Conservation (phyloP, 1,140 invertebrate genomes). For the Cotesia chilonis region DNA sequence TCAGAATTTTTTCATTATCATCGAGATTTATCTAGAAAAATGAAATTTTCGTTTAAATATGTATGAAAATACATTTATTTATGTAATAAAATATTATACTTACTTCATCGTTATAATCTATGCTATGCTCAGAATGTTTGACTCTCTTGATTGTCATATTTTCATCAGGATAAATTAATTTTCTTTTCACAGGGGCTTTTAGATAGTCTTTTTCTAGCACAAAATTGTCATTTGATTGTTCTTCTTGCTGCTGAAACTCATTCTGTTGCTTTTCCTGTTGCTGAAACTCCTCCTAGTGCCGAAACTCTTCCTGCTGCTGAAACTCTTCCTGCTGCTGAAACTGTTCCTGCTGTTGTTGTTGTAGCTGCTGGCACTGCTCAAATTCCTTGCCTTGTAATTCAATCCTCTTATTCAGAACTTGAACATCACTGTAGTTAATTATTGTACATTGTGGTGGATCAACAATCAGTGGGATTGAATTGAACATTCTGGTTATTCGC, state of each 20-base stretch:
- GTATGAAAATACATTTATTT: no score
- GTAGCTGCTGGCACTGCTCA: no score
- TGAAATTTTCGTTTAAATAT: background rate
- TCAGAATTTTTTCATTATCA: background rate
- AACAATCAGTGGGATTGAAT: constrained; percentile 1
- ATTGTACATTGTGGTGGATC: background rate
- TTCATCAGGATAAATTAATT: constrained; percentile 5
- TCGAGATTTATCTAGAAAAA: constrained; percentile 5
- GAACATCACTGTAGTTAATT: background rate
- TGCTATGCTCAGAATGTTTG: background rate
- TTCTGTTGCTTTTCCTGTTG: background rate
- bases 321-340: background rate
- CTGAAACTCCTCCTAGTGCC: background rate
- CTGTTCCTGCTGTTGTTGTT: background rate
- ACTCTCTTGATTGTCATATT: background rate
- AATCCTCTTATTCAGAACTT: background rate
- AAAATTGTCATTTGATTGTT: background rate
- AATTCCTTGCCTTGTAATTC: no score
- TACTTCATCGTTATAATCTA: constrained; percentile 7
- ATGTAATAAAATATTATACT: background rate
- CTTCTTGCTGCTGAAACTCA: background rate
- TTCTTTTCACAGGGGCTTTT: background rate
- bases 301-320: background rate
- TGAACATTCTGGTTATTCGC: background rate
- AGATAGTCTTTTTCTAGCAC: background rate